These are phyloP conservation scores for Dinoponera quadriceps DNA, from an alignment of 1,140 invertebrate species.

Conservation along the genomic window DNA sequence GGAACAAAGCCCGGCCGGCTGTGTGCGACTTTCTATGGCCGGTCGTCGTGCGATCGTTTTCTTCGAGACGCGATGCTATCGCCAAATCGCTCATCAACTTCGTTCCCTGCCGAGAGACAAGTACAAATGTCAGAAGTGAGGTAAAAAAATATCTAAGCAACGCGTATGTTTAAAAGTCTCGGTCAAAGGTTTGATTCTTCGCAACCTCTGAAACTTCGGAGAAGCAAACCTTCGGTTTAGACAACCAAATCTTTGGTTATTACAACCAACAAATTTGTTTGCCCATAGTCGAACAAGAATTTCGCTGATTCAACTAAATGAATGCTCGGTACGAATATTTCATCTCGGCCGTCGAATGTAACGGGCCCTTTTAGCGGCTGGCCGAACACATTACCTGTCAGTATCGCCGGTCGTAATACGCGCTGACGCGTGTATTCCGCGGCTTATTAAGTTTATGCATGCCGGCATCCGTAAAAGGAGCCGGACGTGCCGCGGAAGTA, in stretches of 20 bases:
- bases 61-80: conserved; percentile 11
- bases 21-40: conserved; percentile 43
- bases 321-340: too few relatives aligned
- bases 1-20: conserved; percentile 24
- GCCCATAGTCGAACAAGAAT: too few relatives aligned
- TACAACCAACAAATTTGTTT: too few relatives aligned
- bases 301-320: too few relatives aligned
- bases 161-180: too few relatives aligned
- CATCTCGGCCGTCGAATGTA: conserved; percentile 43
- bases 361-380: conserved; percentile 20
- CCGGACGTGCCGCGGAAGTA: conserved; percentile 15
- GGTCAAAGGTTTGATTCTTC: too few relatives aligned
- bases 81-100: conserved; percentile 28
- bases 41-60: conserved; percentile 36
- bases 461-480: conserved; percentile 51
- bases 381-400: conserved; percentile 47
- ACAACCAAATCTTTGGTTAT: too few relatives aligned
- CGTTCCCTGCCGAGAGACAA: conserved; percentile 15
- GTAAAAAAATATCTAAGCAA: too few relatives aligned
- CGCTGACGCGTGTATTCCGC: conserved; percentile 29
- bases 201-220: too few relatives aligned
- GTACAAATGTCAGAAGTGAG: too few relatives aligned
- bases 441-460: conserved; percentile 26
- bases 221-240: too few relatives aligned
- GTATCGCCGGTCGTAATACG: conserved; percentile 12